Evolutionary conservation across 2,888 invertebrate species (phyloP).

Genomic region (Physocephala rufipes): DNA sequence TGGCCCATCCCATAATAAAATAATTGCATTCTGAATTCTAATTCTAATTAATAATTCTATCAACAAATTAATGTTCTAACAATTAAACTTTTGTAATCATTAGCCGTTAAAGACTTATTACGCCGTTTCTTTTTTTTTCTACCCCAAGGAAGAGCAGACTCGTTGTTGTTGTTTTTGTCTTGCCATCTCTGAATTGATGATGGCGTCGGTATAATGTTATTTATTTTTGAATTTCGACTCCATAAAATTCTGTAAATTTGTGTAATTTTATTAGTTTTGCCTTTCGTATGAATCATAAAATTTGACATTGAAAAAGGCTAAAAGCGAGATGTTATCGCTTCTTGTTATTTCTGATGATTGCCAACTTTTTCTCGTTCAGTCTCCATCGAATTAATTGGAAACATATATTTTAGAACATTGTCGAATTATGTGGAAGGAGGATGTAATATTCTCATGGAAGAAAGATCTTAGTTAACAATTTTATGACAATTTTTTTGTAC

Average conservation of each 20-base stretch:
- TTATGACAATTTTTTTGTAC: too few relatives aligned
- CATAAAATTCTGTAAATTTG: slow-evolving; percentile 8
- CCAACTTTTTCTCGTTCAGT: not conserved
- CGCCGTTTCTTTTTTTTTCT: too few relatives aligned
- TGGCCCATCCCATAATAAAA: too few relatives aligned
- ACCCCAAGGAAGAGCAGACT: too few relatives aligned
- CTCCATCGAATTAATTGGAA: not conserved
- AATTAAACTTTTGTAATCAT: not conserved
- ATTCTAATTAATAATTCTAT: not conserved
- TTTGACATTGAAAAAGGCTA: not conserved
- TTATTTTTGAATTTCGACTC: slow-evolving; percentile 10
- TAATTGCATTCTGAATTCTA: too few relatives aligned
- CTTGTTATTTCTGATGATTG: not conserved
- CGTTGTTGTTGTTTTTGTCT: not conserved
- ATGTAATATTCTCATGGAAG: too few relatives aligned
- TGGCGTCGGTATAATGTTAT: slow-evolving; percentile 8
- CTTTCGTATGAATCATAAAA: slow-evolving; percentile 20
- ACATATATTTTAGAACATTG: too few relatives aligned
- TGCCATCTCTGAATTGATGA: not conserved
- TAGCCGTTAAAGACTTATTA: too few relatives aligned
- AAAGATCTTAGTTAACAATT: too few relatives aligned
- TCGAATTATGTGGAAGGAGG: too few relatives aligned
- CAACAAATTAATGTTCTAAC: not conserved
- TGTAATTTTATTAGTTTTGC: slow-evolving; percentile 3
- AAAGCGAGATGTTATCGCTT: not conserved